Evolutionary conservation across 2,113 vertebrate genomes (phyloP).

Genomic region (Promerops cafer): DNA sequence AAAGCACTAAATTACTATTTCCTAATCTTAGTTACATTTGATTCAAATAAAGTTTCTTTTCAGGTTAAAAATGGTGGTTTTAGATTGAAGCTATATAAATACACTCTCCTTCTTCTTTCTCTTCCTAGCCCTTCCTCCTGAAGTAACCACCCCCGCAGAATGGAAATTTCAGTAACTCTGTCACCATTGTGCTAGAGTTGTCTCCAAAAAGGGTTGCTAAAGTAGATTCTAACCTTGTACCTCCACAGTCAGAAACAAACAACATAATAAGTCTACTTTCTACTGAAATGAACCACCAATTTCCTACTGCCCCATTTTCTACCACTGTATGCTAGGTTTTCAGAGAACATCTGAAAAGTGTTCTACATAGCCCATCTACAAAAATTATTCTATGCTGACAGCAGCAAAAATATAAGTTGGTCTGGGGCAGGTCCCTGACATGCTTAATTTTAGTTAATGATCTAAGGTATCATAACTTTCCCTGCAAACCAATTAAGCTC

Average conservation of each 20-base stretch:
- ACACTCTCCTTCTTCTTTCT: neutral
- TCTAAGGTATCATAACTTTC: neutral
- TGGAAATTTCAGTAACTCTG: neutral
- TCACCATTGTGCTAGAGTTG: neutral
- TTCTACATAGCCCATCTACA: neutral
- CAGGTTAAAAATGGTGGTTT: neutral
- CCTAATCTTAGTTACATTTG: neutral
- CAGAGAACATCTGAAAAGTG: neutral
- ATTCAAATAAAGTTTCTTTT: neutral
- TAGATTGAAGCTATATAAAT: neutral
- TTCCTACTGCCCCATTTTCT: neutral
- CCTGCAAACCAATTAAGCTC: neutral
- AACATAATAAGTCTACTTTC: neutral
- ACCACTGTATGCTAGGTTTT: neutral
- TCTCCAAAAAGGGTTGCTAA: neutral
- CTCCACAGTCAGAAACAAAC: neutral
- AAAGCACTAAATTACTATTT: neutral
- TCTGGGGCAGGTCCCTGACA: neutral
- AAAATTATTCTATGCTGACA: neutral
- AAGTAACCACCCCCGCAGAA: neutral
- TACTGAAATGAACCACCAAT: neutral
- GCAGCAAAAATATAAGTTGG: neutral
- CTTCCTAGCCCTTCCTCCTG: neutral
- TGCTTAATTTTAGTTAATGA: neutral
- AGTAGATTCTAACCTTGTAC: neutral